phyloP scores from a whole-genome alignment of 2,888 invertebrate species.

The Dendrolimus houi region DNA sequence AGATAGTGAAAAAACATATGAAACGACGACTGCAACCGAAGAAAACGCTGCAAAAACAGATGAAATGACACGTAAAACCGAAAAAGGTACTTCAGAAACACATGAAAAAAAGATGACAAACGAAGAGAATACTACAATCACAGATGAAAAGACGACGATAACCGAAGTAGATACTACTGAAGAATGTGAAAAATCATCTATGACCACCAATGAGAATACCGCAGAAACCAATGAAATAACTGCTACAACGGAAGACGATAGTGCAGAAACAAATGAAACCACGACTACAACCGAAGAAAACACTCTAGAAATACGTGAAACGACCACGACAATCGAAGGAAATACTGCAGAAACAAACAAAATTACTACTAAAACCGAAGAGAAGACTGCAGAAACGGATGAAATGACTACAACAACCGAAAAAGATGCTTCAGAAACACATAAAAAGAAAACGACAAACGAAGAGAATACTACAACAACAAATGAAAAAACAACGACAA shows the following conservation, averaged over 20 bases:
- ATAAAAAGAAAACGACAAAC: background rate
- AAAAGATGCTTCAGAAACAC: background rate
- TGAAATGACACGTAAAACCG: no score
- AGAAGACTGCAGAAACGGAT: background rate
- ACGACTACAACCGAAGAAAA: background rate
- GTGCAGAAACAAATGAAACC: no score
- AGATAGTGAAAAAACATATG: no score
- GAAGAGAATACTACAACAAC: background rate
- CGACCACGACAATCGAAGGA: background rate
- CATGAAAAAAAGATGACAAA: no score
- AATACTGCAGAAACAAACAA: no score
- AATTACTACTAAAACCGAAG: no score
- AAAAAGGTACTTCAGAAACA: no score
- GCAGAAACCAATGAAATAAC: background rate
- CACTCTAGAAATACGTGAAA: background rate
- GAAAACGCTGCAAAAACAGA: no score
- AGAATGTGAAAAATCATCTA: background rate
- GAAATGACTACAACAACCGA: background rate
- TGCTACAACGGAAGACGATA: background rate
- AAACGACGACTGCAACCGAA: no score
- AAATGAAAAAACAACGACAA: no score
- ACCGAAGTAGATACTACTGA: background rate
- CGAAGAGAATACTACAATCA: no score
- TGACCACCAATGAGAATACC: background rate
- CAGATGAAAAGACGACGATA: no score